Conservation (phyloP, 2,113 vertebrate species). For the Dermatemys mawii region DNA sequence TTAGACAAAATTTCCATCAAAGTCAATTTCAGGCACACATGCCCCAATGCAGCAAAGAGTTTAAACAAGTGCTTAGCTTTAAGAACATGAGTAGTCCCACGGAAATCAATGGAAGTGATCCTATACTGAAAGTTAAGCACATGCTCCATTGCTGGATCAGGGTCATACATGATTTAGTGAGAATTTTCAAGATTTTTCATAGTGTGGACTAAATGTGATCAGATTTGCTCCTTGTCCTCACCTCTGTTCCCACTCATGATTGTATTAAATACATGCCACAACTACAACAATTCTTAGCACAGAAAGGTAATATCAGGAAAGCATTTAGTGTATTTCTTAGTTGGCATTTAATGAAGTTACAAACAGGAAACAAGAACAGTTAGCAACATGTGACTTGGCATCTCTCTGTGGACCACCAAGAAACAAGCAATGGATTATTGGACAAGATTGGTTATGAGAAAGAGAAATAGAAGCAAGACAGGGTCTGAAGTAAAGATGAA, state of each 20-base stretch:
- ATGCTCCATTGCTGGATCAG: neutral
- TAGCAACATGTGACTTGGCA: neutral
- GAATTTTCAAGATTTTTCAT: neutral
- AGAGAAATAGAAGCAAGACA: neutral
- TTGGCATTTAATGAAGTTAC: neutral
- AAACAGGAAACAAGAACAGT: neutral
- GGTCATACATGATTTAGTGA: neutral
- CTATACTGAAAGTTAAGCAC: neutral
- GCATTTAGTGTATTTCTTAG: neutral
- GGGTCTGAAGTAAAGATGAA: neutral
- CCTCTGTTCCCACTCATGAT: neutral
- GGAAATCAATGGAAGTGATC: neutral
- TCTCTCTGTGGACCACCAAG: neutral
- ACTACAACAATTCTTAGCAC: neutral
- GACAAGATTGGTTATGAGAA: neutral
- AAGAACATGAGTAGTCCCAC: neutral
- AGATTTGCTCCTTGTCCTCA: neutral
- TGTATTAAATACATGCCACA: neutral
- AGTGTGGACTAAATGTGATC: rapidly evolving
- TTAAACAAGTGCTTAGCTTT: neutral
- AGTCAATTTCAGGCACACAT: neutral
- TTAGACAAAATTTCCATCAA: neutral
- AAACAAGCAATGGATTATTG: neutral
- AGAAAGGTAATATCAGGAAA: neutral
- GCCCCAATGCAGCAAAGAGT: neutral